Conservation (phyloP, 1,140 invertebrate species). For the silkworm (Bombyx mori) region DNA sequence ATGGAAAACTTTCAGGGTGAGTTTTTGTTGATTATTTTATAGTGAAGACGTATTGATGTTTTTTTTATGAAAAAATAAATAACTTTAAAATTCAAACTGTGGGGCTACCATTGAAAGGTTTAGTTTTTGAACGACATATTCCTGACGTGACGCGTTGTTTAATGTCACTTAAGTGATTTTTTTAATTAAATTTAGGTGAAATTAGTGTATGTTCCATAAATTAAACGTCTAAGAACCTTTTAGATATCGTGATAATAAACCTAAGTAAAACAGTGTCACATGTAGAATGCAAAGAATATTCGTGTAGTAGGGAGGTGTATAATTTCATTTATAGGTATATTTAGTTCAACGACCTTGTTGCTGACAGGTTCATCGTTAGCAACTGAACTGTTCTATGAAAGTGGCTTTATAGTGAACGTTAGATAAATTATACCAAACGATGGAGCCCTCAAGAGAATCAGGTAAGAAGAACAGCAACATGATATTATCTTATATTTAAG, state of each 20-base stretch:
- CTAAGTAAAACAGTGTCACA: too few species aligned
- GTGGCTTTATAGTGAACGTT: slow-evolving; percentile 46
- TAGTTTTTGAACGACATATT: slow-evolving; percentile 21
- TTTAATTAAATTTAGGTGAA: slow-evolving; percentile 15
- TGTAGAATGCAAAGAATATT: slow-evolving; percentile 10
- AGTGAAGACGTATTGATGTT: too few species aligned
- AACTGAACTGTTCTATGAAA: slow-evolving; percentile 64
- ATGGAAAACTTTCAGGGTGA: too few species aligned
- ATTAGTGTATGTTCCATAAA: slow-evolving; percentile 14
- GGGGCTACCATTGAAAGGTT: too few species aligned
- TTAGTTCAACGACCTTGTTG: slow-evolving; percentile 71
- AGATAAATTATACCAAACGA: slow-evolving; percentile 46
- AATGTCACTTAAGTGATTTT: slow-evolving; percentile 38
- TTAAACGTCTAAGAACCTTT: slow-evolving; percentile 14
- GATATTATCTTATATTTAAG: background rate
- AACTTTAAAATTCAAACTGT: too few species aligned
- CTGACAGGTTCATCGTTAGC: slow-evolving; percentile 69
- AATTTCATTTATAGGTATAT: slow-evolving; percentile 64
- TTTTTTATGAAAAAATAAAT: too few species aligned
- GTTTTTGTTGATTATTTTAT: too few species aligned
- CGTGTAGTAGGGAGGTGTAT: slow-evolving; percentile 28
- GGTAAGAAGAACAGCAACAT: slow-evolving; percentile 39
- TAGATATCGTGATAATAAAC: background rate
- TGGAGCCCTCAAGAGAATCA: slow-evolving; percentile 66
- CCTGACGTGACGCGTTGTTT: slow-evolving; percentile 64